Conservation (phyloP, 1,140 invertebrate genomes). For the Lethrus apterus region DNA sequence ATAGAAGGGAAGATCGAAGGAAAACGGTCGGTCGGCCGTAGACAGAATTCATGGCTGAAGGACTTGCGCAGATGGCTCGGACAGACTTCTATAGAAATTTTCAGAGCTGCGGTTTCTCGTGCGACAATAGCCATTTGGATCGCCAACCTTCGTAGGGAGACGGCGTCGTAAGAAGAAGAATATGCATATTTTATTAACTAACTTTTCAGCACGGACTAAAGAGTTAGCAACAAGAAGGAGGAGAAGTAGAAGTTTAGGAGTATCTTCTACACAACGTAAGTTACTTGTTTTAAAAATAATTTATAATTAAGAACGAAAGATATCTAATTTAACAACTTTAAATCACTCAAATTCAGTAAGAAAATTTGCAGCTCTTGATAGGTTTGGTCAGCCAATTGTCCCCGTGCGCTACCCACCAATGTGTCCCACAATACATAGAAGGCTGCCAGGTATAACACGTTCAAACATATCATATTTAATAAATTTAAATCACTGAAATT, state of each 20-base stretch:
- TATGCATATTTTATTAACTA: slow-evolving; percentile 7
- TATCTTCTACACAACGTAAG: slow-evolving; percentile 88
- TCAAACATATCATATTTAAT: slow-evolving; percentile 38
- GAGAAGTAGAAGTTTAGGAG: slow-evolving; percentile 54
- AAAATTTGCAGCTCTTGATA: slow-evolving; percentile 58
- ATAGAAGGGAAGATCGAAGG: no score
- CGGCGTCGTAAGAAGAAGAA: no score
- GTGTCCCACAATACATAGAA: slow-evolving; percentile 35
- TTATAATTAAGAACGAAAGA: neutral
- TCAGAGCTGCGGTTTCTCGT: no score
- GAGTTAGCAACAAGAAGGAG: slow-evolving; percentile 53
- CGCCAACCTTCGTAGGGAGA: no score
- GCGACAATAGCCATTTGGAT: no score
- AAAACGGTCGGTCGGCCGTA: no score
- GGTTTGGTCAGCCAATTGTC: slow-evolving; percentile 72
- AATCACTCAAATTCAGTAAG: no score
- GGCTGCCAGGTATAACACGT: slow-evolving; percentile 61
- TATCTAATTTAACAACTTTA: neutral
- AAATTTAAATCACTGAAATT: neutral
- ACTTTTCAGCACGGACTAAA: slow-evolving; percentile 52
- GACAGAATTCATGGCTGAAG: no score
- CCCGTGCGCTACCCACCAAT: slow-evolving; percentile 61
- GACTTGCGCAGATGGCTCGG: no score
- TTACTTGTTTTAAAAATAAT: slow-evolving; percentile 20
- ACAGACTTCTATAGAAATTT: no score